phyloP scores from a whole-genome alignment of 2,888 invertebrate species.

The Euplagia quadripunctaria region DNA sequence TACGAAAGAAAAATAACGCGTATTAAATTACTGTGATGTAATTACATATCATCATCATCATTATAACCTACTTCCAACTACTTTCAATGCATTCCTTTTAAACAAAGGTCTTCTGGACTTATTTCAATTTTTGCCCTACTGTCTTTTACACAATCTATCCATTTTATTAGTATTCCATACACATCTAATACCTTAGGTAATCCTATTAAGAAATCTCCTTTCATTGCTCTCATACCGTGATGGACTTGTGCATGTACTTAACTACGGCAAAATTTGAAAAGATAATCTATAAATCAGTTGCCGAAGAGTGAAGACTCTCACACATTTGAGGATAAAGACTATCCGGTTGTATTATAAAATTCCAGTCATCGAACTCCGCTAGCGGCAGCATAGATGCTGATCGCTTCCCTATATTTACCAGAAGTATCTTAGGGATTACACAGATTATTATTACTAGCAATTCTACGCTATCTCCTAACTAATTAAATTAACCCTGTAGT shows the following conservation, averaged over 20 bases:
- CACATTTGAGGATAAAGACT: not conserved
- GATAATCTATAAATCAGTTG: not conserved
- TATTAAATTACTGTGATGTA: too few species aligned
- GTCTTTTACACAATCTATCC: not conserved
- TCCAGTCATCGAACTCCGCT: slow-evolving; percentile 56
- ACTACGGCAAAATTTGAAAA: not conserved
- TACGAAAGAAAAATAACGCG: not conserved
- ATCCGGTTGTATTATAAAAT: slow-evolving; percentile 18
- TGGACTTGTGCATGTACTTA: not conserved
- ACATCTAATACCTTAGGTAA: not conserved
- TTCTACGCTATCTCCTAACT: slow-evolving; percentile 61
- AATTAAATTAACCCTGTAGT: slow-evolving; percentile 70
- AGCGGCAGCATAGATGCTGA: slow-evolving; percentile 60
- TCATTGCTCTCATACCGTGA: not conserved
- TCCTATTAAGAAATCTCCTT: not conserved
- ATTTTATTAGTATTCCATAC: not conserved
- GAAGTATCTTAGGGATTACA: slow-evolving; percentile 67
- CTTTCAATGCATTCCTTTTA: not conserved
- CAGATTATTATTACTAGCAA: slow-evolving; percentile 56
- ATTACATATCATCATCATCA: not conserved
- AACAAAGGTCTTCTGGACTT: not conserved
- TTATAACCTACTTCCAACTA: not conserved
- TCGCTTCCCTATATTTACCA: slow-evolving; percentile 62
- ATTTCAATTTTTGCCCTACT: not conserved
- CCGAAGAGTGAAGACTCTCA: not conserved